Percentiles rank a stretch among this genome's conserved stretches.
Conservation (phyloP, 2,797 vertebrate genomes). For the Bovichtus variegatus region DNA sequence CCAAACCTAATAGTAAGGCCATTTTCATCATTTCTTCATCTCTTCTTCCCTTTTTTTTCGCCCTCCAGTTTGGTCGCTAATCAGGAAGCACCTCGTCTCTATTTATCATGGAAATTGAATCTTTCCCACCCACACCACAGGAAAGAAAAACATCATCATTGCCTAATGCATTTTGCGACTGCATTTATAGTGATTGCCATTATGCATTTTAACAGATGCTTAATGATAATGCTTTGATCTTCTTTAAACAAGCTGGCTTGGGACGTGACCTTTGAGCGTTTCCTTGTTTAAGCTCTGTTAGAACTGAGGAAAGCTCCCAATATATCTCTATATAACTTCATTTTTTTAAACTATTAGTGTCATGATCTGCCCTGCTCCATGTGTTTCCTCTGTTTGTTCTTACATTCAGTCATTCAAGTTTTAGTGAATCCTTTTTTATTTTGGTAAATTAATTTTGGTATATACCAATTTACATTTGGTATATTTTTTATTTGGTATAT, state of each 20-base stretch:
- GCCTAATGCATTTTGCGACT: constrained; percentile 78
- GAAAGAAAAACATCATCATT: constrained; percentile 86
- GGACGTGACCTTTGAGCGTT: constrained; percentile 52
- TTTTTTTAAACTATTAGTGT: background rate
- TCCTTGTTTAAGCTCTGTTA: constrained; percentile 15
- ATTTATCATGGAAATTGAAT: constrained; percentile 85
- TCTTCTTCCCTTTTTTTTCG: constrained; percentile 43
- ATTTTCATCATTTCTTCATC: constrained; percentile 66
- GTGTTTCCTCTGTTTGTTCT: too few relatives aligned
- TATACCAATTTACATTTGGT: too few relatives aligned
- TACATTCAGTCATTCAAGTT: too few relatives aligned
- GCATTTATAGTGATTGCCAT: constrained; percentile 66
- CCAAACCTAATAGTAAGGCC: constrained; percentile 59
- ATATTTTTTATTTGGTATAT: too few relatives aligned
- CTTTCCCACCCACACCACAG: constrained; percentile 87
- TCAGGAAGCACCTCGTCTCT: constrained; percentile 84
- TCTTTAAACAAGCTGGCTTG: constrained; percentile 49
- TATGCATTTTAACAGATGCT: constrained; percentile 71
- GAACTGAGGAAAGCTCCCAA: constrained; percentile 24
- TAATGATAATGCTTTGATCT: constrained; percentile 80
- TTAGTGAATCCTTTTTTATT: too few relatives aligned
- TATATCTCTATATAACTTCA: background rate
- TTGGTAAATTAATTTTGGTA: too few relatives aligned
- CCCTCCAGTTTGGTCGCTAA: constrained; percentile 73
- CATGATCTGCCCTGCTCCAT: too few relatives aligned